Base-by-base conservation (phyloP, 1,140 invertebrate species). In the Saccostrea echinata region DNA sequence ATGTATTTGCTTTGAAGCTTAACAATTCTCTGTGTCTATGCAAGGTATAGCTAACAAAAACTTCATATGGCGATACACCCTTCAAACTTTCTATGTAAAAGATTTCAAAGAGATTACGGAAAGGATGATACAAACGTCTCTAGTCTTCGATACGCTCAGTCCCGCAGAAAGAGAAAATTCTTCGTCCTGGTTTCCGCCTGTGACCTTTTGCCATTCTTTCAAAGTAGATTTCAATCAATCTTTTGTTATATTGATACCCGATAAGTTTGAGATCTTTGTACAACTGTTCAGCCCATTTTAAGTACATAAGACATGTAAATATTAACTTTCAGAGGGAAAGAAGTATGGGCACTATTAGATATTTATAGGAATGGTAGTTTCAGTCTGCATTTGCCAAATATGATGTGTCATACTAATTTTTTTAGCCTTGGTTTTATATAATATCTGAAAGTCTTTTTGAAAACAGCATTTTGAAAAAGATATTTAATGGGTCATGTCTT, bases 171-270 rank as follows among this genome's bases (percentile, higher is more conserved):
- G 68, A 33, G 27, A 76, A 76, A 76, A 76, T 76, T 76, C 68
- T 33, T 18, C 11, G 68, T 30, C 68, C 68, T 30, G 68, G 68
- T 76, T 76, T 33, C 11, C 27, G 27, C 30, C 0, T 33, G 68
- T 76, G 68, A 76, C 68, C 68, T 27, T 76, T 12, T 76, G 68
- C 27, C 27, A 76, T 76, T 76, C 68, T 76, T 76, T 76, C 12
- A 76, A 71, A 71, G 27, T 57, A 71, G 12, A 76, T 76, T 76
- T 76, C 68, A 76, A 76, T 76, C 68, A 76, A 33, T 76, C 27
- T 76, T 76, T 76, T 76, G 68, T 76, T 64, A 64, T 24, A n/a
- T 64, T 24, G 57, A 64, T 64, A 64, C 57, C 24, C 21, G 68
- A 76, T 76, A 76, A 76, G 68, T 6, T 30, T 35, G 24, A 30